Evolutionary conservation across 2,113 vertebrate genomes (phyloP).

Genomic region (Zosterops hypoxanthus): DNA sequence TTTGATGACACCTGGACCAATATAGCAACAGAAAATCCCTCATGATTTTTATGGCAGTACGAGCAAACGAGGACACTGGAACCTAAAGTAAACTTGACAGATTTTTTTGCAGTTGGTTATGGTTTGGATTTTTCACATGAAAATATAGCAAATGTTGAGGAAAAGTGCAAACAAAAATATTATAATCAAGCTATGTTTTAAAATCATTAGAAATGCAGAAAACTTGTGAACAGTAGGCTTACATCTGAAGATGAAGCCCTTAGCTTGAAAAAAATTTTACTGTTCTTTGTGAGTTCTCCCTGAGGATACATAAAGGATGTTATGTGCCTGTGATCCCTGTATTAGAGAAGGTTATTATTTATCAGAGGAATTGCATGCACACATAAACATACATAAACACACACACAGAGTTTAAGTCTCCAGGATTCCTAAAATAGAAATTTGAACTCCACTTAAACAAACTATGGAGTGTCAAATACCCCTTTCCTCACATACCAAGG

Average conservation of each 20-base stretch:
- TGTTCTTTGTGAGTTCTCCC: neutral
- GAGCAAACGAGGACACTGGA: neutral
- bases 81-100: neutral
- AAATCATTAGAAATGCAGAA: neutral
- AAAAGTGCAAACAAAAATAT: neutral
- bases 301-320: neutral
- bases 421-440: neutral
- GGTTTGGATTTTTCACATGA: neutral
- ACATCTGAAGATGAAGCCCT: neutral
- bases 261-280: neutral
- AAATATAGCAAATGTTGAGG: neutral
- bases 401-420: neutral
- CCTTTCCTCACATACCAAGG: neutral
- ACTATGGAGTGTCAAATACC: neutral
- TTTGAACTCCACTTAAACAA: neutral
- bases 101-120: neutral
- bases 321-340: neutral
- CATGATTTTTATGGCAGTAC: neutral
- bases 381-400: neutral
- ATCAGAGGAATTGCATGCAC: neutral
- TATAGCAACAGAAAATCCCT: neutral
- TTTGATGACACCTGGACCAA: neutral
- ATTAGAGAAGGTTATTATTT: neutral
- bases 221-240: neutral
- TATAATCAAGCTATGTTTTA: neutral